Evolutionary conservation across 2,888 invertebrate species (phyloP), one percentile per base, ranked within the genome.

Genomic region (Andrena minutula): DNA sequence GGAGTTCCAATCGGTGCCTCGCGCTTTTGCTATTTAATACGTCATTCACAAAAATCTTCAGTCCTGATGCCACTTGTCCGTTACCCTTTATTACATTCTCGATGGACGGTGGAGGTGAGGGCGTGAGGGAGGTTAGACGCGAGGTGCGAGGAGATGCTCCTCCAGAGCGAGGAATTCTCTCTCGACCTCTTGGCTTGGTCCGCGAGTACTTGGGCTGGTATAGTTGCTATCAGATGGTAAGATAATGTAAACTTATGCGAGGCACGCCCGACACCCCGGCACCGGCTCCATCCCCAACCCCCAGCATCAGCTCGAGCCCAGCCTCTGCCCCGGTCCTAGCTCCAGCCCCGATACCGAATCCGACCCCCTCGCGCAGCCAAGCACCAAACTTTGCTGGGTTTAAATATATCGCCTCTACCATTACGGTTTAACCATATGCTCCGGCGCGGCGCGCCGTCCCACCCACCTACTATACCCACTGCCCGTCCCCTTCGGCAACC

Each of bases 181-280:
- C 72, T 69, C 77, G 85, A 75, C 77, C 87, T 78, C 75, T 74
- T 78, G 82, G 82, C 85, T 79, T 51, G 85, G 75, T 79, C 75
- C 80, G 79, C 77, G 76, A 56, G 80, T 82, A 72, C 76, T 70
- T 71, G 63, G 63, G 76, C 69, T 79, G 77, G 75, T 81, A 66
- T 66, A 86, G 89, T 90, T 82, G 91, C 92, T 93, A 94, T 94
- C 93, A 90, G 93, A 92, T 92, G 91, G 90, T 91, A 92, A 93
- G 93, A 94, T 93, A 94, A 93, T 93, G 93, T 93, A 93, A 93
- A 93, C 93, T 93, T 94, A 93, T 93, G 93, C 93, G 93, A 92
- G 92, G 92, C 93, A 93, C 93, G 93, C 93, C 92, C 90, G 90
- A 88, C 89, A 85, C 90, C 82, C 89, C 89, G 83, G 71, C 84